Evolutionary conservation across 2,113 vertebrate species (phyloP).

Genomic region (Saccopteryx bilineata): DNA sequence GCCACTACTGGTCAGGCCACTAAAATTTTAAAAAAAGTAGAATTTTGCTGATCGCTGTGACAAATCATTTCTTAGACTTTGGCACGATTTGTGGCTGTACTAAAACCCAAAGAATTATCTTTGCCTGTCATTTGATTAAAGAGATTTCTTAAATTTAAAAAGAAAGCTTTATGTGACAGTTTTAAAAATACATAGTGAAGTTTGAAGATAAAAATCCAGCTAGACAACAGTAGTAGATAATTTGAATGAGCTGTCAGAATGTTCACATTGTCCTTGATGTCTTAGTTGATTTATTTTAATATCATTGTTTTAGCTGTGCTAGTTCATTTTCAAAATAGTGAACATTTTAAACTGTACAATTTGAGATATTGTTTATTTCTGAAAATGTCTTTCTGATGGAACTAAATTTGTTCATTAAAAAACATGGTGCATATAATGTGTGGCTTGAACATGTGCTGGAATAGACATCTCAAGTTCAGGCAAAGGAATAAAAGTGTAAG

Average conservation of each 20-base stretch:
- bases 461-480: background rate
- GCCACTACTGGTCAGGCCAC: too few relatives aligned
- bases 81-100: background rate
- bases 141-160: background rate
- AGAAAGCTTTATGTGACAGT: background rate
- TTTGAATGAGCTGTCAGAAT: background rate
- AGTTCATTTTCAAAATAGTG: slow-evolving; percentile 68
- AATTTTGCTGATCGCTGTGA: background rate
- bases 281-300: slow-evolving; percentile 65
- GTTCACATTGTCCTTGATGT: slow-evolving; percentile 58
- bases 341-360: background rate
- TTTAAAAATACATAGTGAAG: background rate
- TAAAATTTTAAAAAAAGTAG: background rate
- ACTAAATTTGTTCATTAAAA: slow-evolving; percentile 25
- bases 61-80: background rate
- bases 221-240: background rate
- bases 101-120: background rate
- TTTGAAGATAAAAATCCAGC: background rate
- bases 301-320: background rate
- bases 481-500: background rate
- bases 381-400: background rate
- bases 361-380: slow-evolving; percentile 57
- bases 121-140: background rate
- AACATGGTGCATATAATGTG: background rate
- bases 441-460: background rate